Conservation (phyloP, 2,888 invertebrate genomes). For the Patella caerulea region DNA sequence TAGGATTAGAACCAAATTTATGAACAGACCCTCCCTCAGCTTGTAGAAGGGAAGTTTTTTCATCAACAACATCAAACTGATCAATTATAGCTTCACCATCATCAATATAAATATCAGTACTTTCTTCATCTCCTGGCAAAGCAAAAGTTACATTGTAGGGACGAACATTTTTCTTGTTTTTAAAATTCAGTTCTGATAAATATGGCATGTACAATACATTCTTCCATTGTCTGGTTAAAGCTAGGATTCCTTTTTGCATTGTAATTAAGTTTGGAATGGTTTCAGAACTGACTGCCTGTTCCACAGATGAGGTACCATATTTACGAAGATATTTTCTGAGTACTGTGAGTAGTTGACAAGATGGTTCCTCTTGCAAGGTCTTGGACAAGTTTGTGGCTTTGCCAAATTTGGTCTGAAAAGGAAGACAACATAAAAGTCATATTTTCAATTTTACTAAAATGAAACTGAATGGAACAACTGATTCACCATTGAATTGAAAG, state of each 20-base stretch:
- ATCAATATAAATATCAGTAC: constrained; percentile 48
- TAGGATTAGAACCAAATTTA: constrained; percentile 38
- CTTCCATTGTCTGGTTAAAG: constrained; percentile 96
- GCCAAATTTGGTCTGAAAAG: constrained; percentile 86
- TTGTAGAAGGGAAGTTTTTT: constrained; percentile 80
- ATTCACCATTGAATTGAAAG: too few species aligned
- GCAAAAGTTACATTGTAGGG: constrained; percentile 89
- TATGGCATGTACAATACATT: constrained; percentile 94
- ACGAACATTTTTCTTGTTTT: constrained; percentile 75
- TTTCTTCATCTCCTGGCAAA: constrained; percentile 72
- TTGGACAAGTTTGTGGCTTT: constrained; percentile 85
- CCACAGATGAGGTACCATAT: constrained; percentile 83
- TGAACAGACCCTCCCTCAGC: constrained; percentile 71
- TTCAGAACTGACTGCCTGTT: constrained; percentile 85
- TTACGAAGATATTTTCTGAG: constrained; percentile 84
- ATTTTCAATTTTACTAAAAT: background rate
- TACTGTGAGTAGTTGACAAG: constrained; percentile 92
- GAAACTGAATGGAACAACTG: too few species aligned
- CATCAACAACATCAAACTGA: constrained; percentile 81
- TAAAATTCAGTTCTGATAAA: constrained; percentile 88
- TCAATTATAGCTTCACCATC: constrained; percentile 69
- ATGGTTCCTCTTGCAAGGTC: constrained; percentile 94
- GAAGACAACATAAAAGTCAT: constrained; percentile 27
- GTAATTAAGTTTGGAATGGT: constrained; percentile 91
- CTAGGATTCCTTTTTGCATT: constrained; percentile 93